Base-by-base conservation (phyloP, 2,113 vertebrate genomes). In the Prunella fulvescens region DNA sequence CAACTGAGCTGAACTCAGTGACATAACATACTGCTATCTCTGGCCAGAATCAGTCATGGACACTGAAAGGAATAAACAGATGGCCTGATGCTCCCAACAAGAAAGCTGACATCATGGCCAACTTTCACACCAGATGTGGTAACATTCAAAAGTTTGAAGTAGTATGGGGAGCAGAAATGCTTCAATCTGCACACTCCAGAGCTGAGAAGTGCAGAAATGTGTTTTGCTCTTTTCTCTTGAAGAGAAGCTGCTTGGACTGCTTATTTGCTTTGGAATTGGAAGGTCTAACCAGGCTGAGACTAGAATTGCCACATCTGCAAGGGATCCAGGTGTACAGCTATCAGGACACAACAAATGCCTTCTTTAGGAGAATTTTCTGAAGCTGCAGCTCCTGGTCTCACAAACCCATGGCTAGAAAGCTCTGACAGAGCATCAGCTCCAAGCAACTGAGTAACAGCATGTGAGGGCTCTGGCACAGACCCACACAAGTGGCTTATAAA, bases 1-100 rank as follows among this genome's bases (percentile, higher is more conserved):
- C 51, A 78, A 9, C 28, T 10, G 42, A 74, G 40, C 37, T 56
- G 44, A 89, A 71, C 35, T 22, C 0, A 0, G 14, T 4, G 20
- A 70, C 8, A 11, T 14, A 81, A 48, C 1, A 10, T 15, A 53
- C 23, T 57, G 56, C 35, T 1, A 1, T 10, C 35, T 54, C 51
- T 58, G 37, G 11, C 29, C 57, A 90, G 37, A 71, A 87, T 51
- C 73, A 58, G 26, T 19, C 61, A 35, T 0, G 0, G 53, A 44
- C 53, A 72, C 22, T 25, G 14, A 73, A 77, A 88, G 25, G n/a
- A 26, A 66, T 57, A 81, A 91, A 31, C 6, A 45, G 45, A 72
- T 26, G 42, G 35, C 64, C 60, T 29, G 26, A 58, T 29, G 35
- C 1, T 66, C 51, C 40, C 72, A 40, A n/a, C 35, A 61, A 37